Evolutionary conservation across 2,888 invertebrate species (phyloP).

Genomic region (Philopedon plagiatum): DNA sequence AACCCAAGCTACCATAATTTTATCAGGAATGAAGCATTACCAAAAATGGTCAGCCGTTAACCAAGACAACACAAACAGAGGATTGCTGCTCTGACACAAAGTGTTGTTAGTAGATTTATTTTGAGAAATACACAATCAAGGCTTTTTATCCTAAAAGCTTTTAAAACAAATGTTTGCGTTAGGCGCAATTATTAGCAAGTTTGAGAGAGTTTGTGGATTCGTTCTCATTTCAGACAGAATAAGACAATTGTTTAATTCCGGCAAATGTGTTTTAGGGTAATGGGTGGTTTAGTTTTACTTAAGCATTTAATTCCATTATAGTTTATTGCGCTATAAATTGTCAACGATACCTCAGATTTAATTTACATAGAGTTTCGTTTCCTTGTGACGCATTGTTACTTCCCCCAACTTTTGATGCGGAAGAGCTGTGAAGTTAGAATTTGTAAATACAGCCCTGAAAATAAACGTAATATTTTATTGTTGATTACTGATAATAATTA

Average conservation of each 20-base stretch:
- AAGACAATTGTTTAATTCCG: constrained; percentile 26
- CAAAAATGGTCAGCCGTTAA: too few relatives aligned
- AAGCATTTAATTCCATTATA: constrained; percentile 24
- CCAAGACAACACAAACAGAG: not conserved
- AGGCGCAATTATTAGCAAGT: constrained; percentile 19
- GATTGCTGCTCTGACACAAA: constrained; percentile 10
- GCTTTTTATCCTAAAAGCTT: constrained; percentile 28
- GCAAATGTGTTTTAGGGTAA: constrained; percentile 23
- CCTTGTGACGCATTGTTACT: not conserved
- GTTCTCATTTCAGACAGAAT: constrained; percentile 12
- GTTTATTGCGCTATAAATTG: constrained; percentile 30
- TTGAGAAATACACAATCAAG: constrained; percentile 14
- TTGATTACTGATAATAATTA: too few relatives aligned
- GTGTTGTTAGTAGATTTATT: constrained; percentile 22
- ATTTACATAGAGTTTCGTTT: constrained; percentile 7
- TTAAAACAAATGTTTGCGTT: constrained; percentile 24
- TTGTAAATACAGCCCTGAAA: too few relatives aligned
- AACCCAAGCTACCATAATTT: too few relatives aligned
- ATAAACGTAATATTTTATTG: too few relatives aligned
- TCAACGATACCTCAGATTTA: constrained; percentile 11
- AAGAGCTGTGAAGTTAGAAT: too few relatives aligned
- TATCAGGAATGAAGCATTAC: too few relatives aligned
- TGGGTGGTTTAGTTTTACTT: constrained; percentile 22
- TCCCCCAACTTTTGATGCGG: not conserved
- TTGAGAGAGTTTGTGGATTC: constrained; percentile 24